Evolutionary conservation across 2,888 invertebrate species (phyloP), one percentile per base, ranked within the genome.

Genomic region (Drosophila anceps): DNA sequence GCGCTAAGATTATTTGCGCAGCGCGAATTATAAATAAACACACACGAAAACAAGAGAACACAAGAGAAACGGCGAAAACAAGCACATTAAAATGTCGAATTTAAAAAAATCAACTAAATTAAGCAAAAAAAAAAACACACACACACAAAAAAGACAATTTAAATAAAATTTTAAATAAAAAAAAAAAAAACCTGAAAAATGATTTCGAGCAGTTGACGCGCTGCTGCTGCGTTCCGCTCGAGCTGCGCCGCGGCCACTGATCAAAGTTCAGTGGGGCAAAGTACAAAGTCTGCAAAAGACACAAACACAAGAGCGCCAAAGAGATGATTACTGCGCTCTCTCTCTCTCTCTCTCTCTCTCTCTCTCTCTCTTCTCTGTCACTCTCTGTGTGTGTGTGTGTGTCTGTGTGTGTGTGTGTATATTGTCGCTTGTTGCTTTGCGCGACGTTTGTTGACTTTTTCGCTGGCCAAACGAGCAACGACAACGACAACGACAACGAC

Each of bases 211-310:
- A 71, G 71, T 82, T 74, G 74, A 65, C 65, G 66, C 54, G 54
- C 46, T 68, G 27, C 50, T 66, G 39, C 60, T 66, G 62, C 57
- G 77, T 81, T 76, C 69, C 70, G 59, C 70, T 67, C 62, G 75
- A 57, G 35, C 61, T 54, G 67, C 69, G 61, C 48, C 37, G 70
- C 63, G 67, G 57, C 55, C 69, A 67, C 72, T 79, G 84, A 81
- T 81, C 91, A 91, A 91, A 91, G 91, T 91, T 90, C 90, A 91
- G 74, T 80, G 75, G 85, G 84, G 79, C 90, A 88, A 77, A 82
- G 91, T 90, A 67, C 91, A 91, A 91, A 91, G 91, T 91, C 91
- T 88, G 83, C 77, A 84, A 24, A 24, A 44, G 24, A 24, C 44
- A 44, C 24, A 44, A 69, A 70, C 71, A 73, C 63, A 71, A 51